Conservation (phyloP, 2,888 invertebrate species). For the Nemotelus pantherinus region DNA sequence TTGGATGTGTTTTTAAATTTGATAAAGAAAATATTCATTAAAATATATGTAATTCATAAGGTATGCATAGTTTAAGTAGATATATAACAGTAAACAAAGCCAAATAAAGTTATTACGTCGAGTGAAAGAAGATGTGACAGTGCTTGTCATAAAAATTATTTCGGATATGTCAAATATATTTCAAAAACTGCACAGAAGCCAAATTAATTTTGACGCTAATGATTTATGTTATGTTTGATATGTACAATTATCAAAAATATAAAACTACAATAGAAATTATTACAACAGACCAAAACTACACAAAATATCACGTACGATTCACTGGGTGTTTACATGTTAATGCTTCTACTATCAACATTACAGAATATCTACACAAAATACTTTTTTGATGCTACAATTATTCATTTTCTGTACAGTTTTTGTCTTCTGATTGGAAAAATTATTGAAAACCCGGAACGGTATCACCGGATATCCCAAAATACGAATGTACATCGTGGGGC, state of each 20-base stretch:
- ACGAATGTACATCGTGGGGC: not conserved
- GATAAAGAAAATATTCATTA: too few relatives aligned
- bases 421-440: not conserved
- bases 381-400: not conserved
- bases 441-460: not conserved
- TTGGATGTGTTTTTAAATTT: conserved; percentile 14
- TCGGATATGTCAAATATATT: not conserved
- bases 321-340: conserved; percentile 9
- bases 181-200: too few relatives aligned
- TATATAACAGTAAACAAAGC: conserved; percentile 40
- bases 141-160: conserved; percentile 47
- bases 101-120: conserved; percentile 24
- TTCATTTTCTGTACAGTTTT: conserved; percentile 20
- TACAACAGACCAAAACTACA: conserved; percentile 36
- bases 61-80: conserved; percentile 14
- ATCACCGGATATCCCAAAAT: not conserved
- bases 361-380: not conserved
- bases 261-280: conserved; percentile 10
- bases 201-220: too few relatives aligned
- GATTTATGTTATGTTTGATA: too few relatives aligned
- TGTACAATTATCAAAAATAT: not conserved
- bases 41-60: not conserved
- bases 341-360: not conserved
- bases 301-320: conserved; percentile 11
- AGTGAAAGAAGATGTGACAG: conserved; percentile 23